Percentiles rank a stretch among this genome's conserved stretches.
phyloP scores from a whole-genome alignment of 64 coral and sea anemone genomes.

The Porites lutea region DNA sequence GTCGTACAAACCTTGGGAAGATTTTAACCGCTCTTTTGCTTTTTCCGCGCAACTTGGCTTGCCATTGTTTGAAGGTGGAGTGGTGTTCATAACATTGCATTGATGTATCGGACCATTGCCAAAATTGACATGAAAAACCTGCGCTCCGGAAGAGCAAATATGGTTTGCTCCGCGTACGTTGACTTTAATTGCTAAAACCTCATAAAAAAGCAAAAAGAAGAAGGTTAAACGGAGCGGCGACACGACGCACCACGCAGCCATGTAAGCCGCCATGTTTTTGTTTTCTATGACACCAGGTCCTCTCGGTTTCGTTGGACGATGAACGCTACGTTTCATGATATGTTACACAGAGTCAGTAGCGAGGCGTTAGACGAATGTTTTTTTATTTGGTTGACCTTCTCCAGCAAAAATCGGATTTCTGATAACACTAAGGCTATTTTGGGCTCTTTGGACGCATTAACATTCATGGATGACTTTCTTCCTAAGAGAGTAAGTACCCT shows the following conservation, averaged over 20 bases:
- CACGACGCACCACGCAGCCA: conserved; percentile 16
- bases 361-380: not conserved
- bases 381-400: not conserved
- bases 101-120: not conserved
- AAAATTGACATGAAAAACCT: conserved; percentile 43
- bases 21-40: not conserved
- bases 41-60: not conserved
- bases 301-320: not conserved
- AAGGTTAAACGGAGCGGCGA: not conserved
- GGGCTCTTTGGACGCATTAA: not conserved
- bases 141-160: conserved; percentile 5
- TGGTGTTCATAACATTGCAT: conserved; percentile 12
- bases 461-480: conserved; percentile 72
- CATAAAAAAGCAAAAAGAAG: not conserved
- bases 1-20: not conserved
- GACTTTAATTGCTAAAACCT: not conserved
- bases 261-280: conserved; percentile 51
- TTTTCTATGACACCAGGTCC: not conserved
- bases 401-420: not conserved
- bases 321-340: not conserved
- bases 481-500: conserved; percentile 68
- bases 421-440: not conserved
- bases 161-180: not conserved
- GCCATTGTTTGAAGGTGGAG: not conserved
- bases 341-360: not conserved